Percentiles rank a stretch among this genome's conserved stretches.
Conservation (phyloP, 2,113 vertebrate species). For the Tretioscincus oriximinensis region DNA sequence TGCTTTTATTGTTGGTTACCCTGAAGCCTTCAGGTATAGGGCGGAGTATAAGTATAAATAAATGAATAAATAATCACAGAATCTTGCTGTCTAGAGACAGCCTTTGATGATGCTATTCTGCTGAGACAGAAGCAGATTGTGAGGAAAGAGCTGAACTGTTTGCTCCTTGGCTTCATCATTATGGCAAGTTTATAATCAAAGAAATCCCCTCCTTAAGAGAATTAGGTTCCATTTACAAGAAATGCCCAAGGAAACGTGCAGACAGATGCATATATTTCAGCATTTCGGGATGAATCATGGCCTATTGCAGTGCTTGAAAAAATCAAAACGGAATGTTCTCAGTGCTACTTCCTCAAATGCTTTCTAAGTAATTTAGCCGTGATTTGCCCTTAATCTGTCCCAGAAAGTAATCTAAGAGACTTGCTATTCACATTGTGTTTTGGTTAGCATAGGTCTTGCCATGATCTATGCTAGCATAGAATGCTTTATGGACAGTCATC, state of each 20-base stretch:
- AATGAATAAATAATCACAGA: too few relatives aligned
- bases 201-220: conserved; percentile 46
- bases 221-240: conserved; percentile 15
- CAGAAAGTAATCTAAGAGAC: not conserved
- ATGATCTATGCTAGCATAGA: too few relatives aligned
- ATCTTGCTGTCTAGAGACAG: too few relatives aligned
- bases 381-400: not conserved
- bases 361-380: not conserved
- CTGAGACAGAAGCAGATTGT: not conserved
- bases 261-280: not conserved
- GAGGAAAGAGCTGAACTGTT: not conserved
- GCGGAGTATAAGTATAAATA: too few relatives aligned
- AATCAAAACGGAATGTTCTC: not conserved
- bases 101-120: not conserved
- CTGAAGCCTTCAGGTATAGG: too few relatives aligned
- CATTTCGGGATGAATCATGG: conserved; percentile 55
- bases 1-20: too few relatives aligned
- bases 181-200: not conserved
- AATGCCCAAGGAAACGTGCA: conserved; percentile 42
- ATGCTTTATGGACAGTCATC: too few relatives aligned
- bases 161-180: conserved; percentile 27
- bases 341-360: not conserved
- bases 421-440: not conserved
- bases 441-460: too few relatives aligned
- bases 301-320: not conserved